Percentiles rank a stretch among this genome's conserved stretches.
Conservation (phyloP, 2,797 vertebrate genomes). For the Hipposideros larvatus region DNA sequence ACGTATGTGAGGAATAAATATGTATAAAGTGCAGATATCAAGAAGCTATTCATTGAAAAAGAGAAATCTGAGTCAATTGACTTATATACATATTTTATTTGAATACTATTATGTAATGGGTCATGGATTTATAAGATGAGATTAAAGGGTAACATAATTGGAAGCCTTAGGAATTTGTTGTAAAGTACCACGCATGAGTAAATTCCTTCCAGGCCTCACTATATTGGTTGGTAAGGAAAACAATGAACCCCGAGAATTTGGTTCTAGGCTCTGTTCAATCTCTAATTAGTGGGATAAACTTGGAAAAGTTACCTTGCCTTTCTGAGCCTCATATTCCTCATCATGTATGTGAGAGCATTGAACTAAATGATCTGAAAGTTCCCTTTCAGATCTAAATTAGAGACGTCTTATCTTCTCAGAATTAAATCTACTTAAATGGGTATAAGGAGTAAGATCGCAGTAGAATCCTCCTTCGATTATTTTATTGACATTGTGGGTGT, state of each 20-base stretch:
- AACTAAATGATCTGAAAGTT: neutral
- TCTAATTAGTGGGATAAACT: constrained; percentile 11
- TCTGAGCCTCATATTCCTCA: neutral
- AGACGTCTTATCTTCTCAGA: neutral
- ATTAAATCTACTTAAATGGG: neutral
- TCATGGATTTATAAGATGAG: neutral
- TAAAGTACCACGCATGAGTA: constrained; percentile 30
- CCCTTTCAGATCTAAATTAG: constrained; percentile 28
- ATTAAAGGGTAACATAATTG: constrained; percentile 46
- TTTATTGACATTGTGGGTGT: neutral
- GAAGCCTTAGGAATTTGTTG: constrained; percentile 19
- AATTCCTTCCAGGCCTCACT: neutral
- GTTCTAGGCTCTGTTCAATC: neutral
- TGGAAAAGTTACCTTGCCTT: constrained; percentile 32
- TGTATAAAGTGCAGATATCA: neutral
- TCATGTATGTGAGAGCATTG: neutral
- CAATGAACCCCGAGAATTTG: neutral
- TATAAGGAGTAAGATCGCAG: neutral
- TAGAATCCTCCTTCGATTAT: neutral
- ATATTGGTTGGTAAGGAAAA: neutral
- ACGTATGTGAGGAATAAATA: neutral
- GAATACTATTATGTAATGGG: neutral
- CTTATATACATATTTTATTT: neutral
- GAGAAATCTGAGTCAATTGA: constrained; percentile 34
- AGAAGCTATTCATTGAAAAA: neutral